phyloP scores from a whole-genome alignment of 2,113 vertebrate species.

The human region GRCh38 chr9:133781501-133782000 shows the following conservation, averaged over 20 bases:
- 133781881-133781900: accelerated
- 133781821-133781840: accelerated
- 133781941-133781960: accelerated
- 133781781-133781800: background rate
- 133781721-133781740: no score
- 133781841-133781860: accelerated
- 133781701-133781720: background rate
- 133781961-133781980: no score
- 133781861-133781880: accelerated
- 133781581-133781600: background rate
- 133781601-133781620: background rate
- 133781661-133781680: background rate
- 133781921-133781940: no score
- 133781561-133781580: accelerated
- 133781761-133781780: background rate
- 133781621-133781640: no score
- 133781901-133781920: background rate
- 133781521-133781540: background rate
- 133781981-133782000: no score
- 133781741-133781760: background rate
- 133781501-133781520: no score
- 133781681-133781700: background rate
- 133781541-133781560: background rate
- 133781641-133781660: background rate
- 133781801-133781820: background rate